These are phyloP conservation scores for Valencia hispanica DNA, from an alignment of 2,797 vertebrate genomes.

Conservation along the genomic window DNA sequence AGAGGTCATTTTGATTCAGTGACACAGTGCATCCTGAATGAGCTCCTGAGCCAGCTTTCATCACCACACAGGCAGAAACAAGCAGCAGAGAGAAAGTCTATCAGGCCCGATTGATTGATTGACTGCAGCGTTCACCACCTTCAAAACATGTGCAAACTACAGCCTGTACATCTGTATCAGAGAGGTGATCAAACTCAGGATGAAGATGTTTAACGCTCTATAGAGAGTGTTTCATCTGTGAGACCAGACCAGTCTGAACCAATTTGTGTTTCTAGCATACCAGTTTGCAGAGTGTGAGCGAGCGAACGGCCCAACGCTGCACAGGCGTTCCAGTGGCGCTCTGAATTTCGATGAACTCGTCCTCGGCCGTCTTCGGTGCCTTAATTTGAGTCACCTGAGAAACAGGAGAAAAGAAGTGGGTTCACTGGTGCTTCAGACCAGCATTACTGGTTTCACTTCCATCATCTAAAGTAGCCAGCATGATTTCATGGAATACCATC, in stretches of 20 bases:
- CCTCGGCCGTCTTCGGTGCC: slow-evolving; percentile 91
- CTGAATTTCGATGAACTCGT: slow-evolving; percentile 97
- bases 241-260: not conserved
- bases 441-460: too few relatives aligned
- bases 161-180: not conserved
- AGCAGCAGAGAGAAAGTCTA: not conserved
- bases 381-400: slow-evolving; percentile 94
- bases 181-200: too few relatives aligned
- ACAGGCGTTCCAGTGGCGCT: slow-evolving; percentile 91
- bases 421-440: not conserved
- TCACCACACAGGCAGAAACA: not conserved
- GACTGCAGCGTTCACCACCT: too few relatives aligned
- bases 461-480: not conserved
- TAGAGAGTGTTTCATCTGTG: not conserved
- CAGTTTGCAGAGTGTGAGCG: slow-evolving; percentile 88
- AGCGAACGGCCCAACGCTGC: slow-evolving; percentile 91
- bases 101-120: not conserved
- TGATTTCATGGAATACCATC: not conserved
- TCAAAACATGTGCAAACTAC: too few relatives aligned
- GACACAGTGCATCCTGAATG: too few relatives aligned
- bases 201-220: not conserved
- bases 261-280: slow-evolving; percentile 68
- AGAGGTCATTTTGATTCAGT: too few relatives aligned
- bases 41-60: too few relatives aligned
- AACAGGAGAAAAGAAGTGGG: not conserved